Conservation (phyloP, 2,113 vertebrate species). For the Neolamprologus modestus region DNA sequence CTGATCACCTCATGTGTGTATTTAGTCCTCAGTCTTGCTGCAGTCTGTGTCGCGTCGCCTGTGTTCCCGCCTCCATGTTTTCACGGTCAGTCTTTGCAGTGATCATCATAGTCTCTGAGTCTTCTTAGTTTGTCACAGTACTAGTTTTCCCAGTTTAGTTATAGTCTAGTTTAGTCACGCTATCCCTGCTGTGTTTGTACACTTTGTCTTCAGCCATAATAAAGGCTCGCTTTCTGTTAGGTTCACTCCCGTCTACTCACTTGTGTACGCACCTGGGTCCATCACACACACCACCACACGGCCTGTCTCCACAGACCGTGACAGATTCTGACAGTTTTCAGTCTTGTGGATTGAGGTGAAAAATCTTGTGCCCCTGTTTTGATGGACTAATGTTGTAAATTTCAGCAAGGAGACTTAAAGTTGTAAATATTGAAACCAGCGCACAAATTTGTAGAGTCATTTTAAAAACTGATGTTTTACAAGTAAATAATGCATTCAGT, state of each 20-base stretch:
- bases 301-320: rapidly evolving
- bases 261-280: rapidly evolving
- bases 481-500: rapidly evolving
- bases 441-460: neutral
- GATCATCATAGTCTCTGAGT: rapidly evolving
- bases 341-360: neutral
- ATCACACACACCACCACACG: too few species aligned
- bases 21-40: too few species aligned
- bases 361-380: rapidly evolving
- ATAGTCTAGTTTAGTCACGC: too few species aligned
- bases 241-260: too few species aligned
- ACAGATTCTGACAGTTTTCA: neutral
- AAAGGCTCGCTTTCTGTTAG: too few species aligned
- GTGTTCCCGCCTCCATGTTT: rapidly evolving
- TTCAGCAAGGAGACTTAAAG: neutral
- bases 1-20: too few species aligned
- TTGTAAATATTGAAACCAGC: neutral
- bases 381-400: neutral
- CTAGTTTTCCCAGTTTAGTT: too few species aligned
- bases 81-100: too few species aligned
- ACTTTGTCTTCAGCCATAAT: too few species aligned
- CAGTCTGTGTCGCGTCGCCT: rapidly evolving
- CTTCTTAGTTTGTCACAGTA: too few species aligned
- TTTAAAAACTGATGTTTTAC: neutral
- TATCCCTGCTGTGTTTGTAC: too few species aligned